Evolutionary conservation across 2,888 invertebrate species (phyloP).

Genomic region (Dyspetes luteomarginatus): DNA sequence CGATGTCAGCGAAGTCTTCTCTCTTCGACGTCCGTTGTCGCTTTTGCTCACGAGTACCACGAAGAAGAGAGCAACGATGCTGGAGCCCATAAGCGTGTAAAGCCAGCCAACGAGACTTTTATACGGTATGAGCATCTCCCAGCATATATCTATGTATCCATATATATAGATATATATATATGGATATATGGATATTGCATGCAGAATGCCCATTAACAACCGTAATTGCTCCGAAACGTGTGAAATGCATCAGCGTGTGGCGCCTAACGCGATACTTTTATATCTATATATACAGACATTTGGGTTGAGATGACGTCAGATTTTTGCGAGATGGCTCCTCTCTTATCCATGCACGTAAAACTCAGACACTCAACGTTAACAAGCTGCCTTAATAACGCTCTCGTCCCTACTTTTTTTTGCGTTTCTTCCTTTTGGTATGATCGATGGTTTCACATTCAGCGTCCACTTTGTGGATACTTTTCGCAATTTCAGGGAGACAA

Average conservation of each 20-base stretch:
- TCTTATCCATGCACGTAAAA: too few species aligned
- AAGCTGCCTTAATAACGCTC: conserved; percentile 58
- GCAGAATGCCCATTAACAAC: conserved; percentile 77
- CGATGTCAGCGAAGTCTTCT: conserved; percentile 22
- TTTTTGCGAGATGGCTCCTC: conserved; percentile 22
- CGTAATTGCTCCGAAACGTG: conserved; percentile 80
- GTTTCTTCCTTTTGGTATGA: background rate
- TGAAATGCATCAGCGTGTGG: conserved; percentile 65
- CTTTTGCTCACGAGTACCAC: conserved; percentile 39
- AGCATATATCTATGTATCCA: background rate
- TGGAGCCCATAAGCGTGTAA: conserved; percentile 21
- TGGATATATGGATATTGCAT: conserved; percentile 23
- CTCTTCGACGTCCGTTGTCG: conserved; percentile 43
- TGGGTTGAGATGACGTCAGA: conserved; percentile 10
- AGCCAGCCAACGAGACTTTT: conserved; percentile 47
- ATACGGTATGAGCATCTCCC: background rate
- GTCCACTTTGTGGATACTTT: background rate
- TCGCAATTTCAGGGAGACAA: background rate
- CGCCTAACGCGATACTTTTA: conserved; percentile 28
- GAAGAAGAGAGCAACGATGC: conserved; percentile 50
- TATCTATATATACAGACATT: background rate
- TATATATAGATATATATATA: background rate
- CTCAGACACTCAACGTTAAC: conserved; percentile 54
- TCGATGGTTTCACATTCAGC: conserved; percentile 8
- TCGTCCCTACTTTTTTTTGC: background rate